phyloP scores from a whole-genome alignment of 2,888 invertebrate genomes.

The Pachycephus smyrnensis region DNA sequence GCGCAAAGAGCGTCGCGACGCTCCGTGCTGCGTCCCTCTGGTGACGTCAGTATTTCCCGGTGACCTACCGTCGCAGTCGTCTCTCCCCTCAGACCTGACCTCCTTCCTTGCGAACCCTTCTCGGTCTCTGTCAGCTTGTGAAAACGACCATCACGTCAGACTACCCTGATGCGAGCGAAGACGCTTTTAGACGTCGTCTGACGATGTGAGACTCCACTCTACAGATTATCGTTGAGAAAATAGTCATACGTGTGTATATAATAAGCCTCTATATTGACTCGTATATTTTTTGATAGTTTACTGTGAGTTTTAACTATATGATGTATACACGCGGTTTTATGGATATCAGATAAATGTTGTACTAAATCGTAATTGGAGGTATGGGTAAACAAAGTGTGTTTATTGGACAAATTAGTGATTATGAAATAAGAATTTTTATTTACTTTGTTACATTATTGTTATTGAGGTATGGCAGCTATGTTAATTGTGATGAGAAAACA shows the following conservation, averaged over 20 bases:
- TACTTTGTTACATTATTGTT: neutral
- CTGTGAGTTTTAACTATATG: neutral
- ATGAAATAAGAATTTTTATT: neutral
- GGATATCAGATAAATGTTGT: neutral
- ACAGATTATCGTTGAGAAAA: neutral
- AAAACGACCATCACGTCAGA: neutral
- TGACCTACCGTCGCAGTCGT: neutral
- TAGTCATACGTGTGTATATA: neutral
- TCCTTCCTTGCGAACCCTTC: neutral
- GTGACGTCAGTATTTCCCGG: constrained; percentile 1
- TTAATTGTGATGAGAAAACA: too few relatives aligned
- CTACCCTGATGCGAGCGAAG: neutral
- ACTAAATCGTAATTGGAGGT: neutral
- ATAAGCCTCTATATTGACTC: neutral
- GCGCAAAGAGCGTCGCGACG: constrained; percentile 23
- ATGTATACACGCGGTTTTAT: neutral
- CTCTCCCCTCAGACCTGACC: neutral
- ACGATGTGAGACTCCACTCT: neutral
- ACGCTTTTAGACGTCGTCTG: neutral
- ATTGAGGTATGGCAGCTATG: too few relatives aligned
- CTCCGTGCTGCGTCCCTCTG: neutral
- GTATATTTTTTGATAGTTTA: neutral
- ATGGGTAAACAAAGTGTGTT: neutral
- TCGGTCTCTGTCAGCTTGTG: neutral
- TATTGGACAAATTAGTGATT: neutral